A percentile compares a stretch with the other conserved stretches of the same genome.
These are phyloP conservation scores for Mohoua ochrocephala DNA, from an alignment of 2,113 vertebrate genomes.

Conservation along the genomic window DNA sequence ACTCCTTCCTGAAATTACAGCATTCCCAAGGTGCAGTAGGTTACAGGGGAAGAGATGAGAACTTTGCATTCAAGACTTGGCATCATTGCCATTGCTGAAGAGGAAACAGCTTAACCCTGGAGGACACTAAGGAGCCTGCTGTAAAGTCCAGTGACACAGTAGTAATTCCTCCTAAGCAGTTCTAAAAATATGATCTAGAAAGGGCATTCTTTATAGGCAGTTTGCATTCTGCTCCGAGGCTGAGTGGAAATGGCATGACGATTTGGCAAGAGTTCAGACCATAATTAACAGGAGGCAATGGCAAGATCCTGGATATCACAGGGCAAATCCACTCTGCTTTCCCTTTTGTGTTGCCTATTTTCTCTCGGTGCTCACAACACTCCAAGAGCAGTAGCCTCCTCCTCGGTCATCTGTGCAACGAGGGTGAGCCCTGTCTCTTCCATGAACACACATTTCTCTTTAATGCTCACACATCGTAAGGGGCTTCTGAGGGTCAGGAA, in stretches of 20 bases:
- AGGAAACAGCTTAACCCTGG: not conserved
- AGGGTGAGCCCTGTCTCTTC: not conserved
- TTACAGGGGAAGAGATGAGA: not conserved
- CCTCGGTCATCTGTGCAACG: not conserved
- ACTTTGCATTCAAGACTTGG: not conserved
- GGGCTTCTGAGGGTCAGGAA: not conserved
- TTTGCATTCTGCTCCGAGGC: conserved; percentile 27
- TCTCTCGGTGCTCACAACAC: not conserved
- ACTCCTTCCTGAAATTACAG: not conserved
- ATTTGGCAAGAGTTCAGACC: conserved; percentile 28
- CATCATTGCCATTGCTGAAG: not conserved
- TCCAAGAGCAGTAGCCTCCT: not conserved
- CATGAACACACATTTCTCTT: not conserved
- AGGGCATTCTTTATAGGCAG: conserved; percentile 2
- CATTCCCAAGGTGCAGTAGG: not conserved
- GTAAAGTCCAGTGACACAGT: conserved; percentile 10
- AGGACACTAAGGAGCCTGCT: not conserved
- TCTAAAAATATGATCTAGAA: conserved; percentile 45
- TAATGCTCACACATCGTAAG: not conserved
- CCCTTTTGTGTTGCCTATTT: not conserved
- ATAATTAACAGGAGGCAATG: conserved; percentile 20
- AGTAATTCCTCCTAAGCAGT: conserved; percentile 34
- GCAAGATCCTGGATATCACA: not conserved
- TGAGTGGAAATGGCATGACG: not conserved
- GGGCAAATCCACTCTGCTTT: not conserved